Evolutionary conservation across 2,888 invertebrate species (phyloP).

Genomic region (Druceiella hillmani): DNA sequence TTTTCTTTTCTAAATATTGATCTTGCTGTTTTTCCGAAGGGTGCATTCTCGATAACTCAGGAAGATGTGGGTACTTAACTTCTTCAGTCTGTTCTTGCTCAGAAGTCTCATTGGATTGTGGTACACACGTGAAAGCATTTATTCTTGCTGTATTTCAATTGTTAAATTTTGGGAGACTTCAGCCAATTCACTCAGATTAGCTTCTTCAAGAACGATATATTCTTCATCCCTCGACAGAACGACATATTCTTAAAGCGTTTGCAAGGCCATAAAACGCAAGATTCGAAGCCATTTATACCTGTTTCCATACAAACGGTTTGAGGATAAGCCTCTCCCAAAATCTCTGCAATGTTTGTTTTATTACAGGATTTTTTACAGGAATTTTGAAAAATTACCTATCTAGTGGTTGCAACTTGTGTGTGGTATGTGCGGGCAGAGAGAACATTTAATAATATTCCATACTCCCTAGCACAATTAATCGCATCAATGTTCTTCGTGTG

Average conservation of each 20-base stretch:
- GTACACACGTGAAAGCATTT: conserved; percentile 8
- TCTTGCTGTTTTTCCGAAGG: no score
- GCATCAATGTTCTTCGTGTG: no score
- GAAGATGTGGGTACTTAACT: conserved; percentile 9
- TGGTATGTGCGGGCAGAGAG: no score
- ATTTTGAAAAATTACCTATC: no score
- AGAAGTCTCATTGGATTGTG: conserved; percentile 10
- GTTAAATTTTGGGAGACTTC: conserved; percentile 10
- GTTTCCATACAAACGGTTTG: conserved; percentile 4
- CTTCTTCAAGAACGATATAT: conserved; percentile 9
- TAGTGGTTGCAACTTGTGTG: no score
- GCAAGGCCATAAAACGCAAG: conserved; percentile 7
- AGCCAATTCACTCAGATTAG: no score
- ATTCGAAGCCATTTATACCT: neutral
- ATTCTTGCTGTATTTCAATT: conserved; percentile 9
- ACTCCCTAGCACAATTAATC: no score
- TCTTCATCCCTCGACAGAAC: neutral
- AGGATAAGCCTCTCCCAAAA: no score
- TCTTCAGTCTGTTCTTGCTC: conserved; percentile 9
- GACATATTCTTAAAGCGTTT: no score
- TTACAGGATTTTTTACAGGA: no score
- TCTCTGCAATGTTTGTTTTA: no score
- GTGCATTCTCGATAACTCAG: conserved; percentile 3
- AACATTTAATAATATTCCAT: no score
- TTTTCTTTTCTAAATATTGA: conserved; percentile 9